Percentiles rank a stretch among this genome's conserved stretches.
Evolutionary conservation across 2,888 invertebrate genomes (phyloP).

Genomic region (Amiota communis): DNA sequence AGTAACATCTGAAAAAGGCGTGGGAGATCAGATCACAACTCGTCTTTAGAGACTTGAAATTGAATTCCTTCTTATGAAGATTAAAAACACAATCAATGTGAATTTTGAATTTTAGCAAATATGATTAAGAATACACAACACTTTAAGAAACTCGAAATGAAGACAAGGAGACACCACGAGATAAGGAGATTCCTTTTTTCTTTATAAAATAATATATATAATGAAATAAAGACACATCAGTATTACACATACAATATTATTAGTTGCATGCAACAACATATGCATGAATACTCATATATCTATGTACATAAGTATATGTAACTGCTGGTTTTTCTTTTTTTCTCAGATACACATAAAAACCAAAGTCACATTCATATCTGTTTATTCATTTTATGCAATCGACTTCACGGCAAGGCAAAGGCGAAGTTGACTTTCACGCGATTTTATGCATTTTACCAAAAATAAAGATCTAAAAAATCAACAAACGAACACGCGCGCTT

Average conservation of each 20-base stretch:
- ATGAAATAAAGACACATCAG: no score
- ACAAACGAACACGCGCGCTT: neutral
- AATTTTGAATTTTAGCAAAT: neutral
- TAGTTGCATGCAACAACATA: no score
- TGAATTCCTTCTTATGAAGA: neutral
- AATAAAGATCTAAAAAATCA: neutral
- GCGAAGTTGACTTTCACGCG: constrained; percentile 10
- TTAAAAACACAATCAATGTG: neutral
- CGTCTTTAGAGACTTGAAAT: neutral
- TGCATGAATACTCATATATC: neutral
- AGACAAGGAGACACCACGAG: no score
- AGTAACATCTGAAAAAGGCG: constrained; percentile 4
- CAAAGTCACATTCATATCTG: neutral
- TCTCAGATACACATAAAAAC: neutral
- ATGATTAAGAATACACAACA: neutral
- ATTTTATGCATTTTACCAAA: neutral
- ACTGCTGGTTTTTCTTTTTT: constrained; percentile 30
- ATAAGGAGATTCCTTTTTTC: no score
- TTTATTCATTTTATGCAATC: constrained; percentile 22
- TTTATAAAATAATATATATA: no score
- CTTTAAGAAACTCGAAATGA: neutral
- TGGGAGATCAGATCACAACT: neutral
- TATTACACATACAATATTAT: no score
- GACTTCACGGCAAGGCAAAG: neutral
- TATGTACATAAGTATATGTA: neutral